Conservation (phyloP, 64 coral and sea anemone genomes). For the Pocillopora damicornis region DNA sequence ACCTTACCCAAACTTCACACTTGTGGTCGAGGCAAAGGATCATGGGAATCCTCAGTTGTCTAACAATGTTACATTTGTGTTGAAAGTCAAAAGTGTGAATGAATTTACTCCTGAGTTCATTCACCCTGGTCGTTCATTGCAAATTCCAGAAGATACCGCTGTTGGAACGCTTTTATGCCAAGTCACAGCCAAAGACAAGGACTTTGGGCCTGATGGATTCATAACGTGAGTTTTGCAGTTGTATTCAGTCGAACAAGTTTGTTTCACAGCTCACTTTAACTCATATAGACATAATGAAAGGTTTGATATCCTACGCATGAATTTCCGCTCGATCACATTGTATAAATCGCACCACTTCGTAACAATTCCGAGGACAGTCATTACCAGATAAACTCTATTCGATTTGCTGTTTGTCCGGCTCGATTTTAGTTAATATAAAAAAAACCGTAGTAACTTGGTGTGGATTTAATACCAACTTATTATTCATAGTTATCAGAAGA, state of each 20-base stretch:
- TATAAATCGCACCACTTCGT: no score
- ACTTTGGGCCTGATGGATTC: constrained; percentile 62
- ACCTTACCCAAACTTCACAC: constrained; percentile 39
- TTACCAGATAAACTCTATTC: no score
- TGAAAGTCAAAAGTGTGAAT: constrained; percentile 41
- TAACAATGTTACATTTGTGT: constrained; percentile 40
- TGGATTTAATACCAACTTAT: no score
- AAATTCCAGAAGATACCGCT: constrained; percentile 18
- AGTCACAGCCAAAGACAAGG: constrained; percentile 51
- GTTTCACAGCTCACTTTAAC: not conserved
- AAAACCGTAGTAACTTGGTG: no score
- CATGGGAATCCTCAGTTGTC: constrained; percentile 51
- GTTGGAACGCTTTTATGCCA: constrained; percentile 25
- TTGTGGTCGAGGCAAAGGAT: constrained; percentile 41
- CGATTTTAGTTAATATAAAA: no score
- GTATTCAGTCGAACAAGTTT: no score
- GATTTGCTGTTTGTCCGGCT: no score
- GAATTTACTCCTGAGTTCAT: constrained; percentile 53
- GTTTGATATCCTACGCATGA: no score
- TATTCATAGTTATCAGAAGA: no score
- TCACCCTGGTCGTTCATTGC: not conserved
- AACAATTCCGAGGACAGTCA: no score
- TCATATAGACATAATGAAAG: no score
- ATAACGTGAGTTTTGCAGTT: constrained; percentile 11
- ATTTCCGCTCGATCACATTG: no score